These are phyloP conservation scores for Saguinus midas DNA, from an alignment of 2,113 vertebrate genomes.

Conservation along the genomic window DNA sequence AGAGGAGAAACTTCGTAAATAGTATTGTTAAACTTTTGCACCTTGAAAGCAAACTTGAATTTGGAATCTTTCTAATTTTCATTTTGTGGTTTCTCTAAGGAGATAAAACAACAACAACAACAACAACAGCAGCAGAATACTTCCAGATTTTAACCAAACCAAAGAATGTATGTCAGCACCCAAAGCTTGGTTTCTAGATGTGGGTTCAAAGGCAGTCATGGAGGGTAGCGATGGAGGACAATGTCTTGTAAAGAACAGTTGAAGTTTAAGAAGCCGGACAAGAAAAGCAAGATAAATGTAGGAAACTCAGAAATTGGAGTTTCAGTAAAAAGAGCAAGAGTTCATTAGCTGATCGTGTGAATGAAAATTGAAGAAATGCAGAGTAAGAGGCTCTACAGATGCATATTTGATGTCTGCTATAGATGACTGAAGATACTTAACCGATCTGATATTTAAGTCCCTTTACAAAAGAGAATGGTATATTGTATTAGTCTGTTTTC, in stretches of 20 bases:
- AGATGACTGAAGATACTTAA: background rate
- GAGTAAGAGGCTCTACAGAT: background rate
- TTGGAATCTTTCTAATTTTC: background rate
- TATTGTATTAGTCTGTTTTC: no score
- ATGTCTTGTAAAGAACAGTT: background rate
- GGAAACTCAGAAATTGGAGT: background rate
- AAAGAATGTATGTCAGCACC: background rate
- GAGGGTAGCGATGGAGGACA: background rate
- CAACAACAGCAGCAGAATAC: background rate
- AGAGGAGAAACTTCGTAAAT: background rate
- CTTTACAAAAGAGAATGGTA: background rate
- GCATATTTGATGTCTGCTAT: background rate
- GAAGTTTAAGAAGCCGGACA: background rate
- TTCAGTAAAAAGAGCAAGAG: background rate
- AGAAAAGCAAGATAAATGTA: background rate
- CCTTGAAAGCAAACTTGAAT: slow-evolving; percentile 2
- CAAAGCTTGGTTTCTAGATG: background rate
- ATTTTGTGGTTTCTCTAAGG: background rate
- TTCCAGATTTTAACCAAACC: background rate
- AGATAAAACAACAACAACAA: background rate
- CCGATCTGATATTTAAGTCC: background rate
- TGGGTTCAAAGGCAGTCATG: background rate
- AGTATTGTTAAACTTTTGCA: background rate
- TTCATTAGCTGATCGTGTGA: background rate
- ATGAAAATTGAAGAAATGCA: background rate